These are phyloP conservation scores for Chiloscyllium punctatum DNA, from an alignment of 2,797 vertebrate species.

Conservation along the genomic window DNA sequence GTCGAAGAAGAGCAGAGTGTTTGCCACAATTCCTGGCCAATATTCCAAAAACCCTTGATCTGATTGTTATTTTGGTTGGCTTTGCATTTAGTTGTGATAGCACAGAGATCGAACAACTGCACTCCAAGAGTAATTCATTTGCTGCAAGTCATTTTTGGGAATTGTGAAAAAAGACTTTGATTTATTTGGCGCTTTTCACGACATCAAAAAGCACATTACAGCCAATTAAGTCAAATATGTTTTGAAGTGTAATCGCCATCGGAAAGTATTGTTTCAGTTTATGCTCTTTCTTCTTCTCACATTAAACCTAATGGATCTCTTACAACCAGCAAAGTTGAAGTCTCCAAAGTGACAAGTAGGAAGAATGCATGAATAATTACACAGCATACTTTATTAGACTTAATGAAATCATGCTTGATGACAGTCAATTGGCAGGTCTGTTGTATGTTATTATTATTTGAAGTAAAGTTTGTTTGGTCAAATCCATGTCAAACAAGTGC, in stretches of 20 bases:
- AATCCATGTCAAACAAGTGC: background rate
- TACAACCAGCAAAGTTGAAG: background rate
- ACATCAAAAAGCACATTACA: background rate
- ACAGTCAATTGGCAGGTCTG: background rate
- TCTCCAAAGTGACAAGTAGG: background rate
- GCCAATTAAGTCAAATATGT: too few species aligned
- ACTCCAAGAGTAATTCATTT: background rate
- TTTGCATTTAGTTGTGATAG: background rate
- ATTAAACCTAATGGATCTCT: background rate
- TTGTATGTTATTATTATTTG: background rate
- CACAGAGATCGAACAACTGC: background rate
- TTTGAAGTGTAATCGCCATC: too few species aligned
- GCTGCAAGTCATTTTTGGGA: background rate
- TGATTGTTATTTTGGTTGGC: background rate
- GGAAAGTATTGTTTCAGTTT: background rate
- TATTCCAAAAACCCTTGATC: background rate
- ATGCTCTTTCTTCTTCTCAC: background rate
- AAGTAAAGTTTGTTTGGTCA: background rate
- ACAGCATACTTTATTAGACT: background rate
- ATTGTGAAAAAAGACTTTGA: background rate
- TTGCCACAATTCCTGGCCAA: background rate
- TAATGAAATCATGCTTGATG: background rate
- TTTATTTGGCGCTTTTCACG: background rate
- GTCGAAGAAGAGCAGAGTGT: background rate
- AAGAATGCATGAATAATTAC: background rate